phyloP scores from a whole-genome alignment of 2,888 invertebrate species.

The Drosophila villosipedis region DNA sequence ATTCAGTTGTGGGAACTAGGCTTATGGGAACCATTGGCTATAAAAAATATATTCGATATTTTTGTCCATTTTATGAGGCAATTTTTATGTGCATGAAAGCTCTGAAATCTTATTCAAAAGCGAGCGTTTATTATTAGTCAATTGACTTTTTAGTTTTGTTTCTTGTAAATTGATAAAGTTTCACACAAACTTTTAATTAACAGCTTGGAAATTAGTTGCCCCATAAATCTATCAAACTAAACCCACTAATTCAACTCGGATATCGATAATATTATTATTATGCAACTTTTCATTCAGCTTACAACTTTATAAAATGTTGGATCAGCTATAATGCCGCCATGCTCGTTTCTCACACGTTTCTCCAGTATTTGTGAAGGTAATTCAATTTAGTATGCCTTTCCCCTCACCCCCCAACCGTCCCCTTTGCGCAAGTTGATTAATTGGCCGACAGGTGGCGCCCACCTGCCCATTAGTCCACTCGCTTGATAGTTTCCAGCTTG shows the following conservation, averaged over 20 bases:
- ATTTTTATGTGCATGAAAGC: not conserved
- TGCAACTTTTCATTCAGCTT: not conserved
- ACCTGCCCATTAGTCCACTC: constrained; percentile 44
- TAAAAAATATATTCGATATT: not conserved
- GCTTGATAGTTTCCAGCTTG: constrained; percentile 76
- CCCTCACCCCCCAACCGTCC: not conserved
- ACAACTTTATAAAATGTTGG: not conserved
- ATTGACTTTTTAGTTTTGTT: not conserved
- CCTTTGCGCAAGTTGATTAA: constrained; percentile 55
- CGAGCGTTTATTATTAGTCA: not conserved
- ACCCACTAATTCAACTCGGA: not conserved
- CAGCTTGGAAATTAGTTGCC: not conserved
- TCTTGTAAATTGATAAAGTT: not conserved
- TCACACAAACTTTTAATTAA: not conserved
- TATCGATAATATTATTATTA: not conserved
- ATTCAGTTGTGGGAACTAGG: not conserved
- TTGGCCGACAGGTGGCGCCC: constrained; percentile 70
- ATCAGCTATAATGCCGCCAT: not conserved
- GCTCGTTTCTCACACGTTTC: not conserved
- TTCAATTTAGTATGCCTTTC: constrained; percentile 15
- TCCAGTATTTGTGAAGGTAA: constrained; percentile 17
- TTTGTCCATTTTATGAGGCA: not conserved
- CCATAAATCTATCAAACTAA: not conserved
- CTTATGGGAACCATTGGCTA: not conserved
- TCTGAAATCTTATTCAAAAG: not conserved